Conservation (phyloP, 2,113 vertebrate species). For the Morone saxatilis region DNA sequence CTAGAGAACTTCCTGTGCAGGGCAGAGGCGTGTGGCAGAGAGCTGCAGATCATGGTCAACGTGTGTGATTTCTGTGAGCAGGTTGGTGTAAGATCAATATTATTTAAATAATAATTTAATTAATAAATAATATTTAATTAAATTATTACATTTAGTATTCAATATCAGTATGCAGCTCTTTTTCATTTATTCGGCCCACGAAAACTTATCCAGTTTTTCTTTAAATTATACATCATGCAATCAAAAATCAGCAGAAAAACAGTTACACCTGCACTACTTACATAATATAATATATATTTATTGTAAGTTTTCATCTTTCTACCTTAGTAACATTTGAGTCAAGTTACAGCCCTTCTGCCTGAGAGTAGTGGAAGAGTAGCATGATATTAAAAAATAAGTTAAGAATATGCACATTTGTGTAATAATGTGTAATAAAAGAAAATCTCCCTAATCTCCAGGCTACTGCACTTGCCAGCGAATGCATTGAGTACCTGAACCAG, state of each 20-base stretch:
- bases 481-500: constrained; percentile 81
- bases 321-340: no score
- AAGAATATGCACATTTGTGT: neutral
- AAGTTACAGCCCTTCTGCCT: neutral
- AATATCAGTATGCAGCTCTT: neutral
- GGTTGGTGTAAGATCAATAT: constrained; percentile 76
- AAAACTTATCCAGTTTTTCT: no score
- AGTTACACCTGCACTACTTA: no score
- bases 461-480: constrained; percentile 83
- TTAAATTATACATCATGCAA: no score
- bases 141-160: neutral
- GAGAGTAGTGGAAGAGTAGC: no score
- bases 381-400: neutral
- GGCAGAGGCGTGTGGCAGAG: constrained; percentile 85
- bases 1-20: constrained; percentile 88
- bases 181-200: neutral
- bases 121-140: no score
- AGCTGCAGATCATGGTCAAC: constrained; percentile 86
- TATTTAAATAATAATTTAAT: neutral
- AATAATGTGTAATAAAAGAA: neutral
- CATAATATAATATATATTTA: no score
- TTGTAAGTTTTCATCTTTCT: no score
- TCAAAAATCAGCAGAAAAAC: no score
- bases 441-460: constrained; percentile 78
- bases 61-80: constrained; percentile 88